Conservation (phyloP, 1,140 invertebrate species). For the Gyrodactylus bullatarudis region DNA sequence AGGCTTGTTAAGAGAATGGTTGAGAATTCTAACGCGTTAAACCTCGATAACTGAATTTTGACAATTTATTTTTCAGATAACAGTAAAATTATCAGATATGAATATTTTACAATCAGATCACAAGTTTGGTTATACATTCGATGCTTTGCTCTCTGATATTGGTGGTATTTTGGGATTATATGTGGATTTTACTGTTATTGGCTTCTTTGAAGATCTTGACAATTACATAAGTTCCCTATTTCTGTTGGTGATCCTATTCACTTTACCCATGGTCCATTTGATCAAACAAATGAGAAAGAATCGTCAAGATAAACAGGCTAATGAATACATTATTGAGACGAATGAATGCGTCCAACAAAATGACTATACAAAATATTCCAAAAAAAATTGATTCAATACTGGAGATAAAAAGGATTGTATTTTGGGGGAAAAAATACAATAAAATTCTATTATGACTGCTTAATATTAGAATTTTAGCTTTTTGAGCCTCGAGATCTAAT, state of each 20-base stretch:
- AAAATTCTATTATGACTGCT: too few species aligned
- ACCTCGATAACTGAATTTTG: background rate
- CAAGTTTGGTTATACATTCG: background rate
- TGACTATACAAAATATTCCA: background rate
- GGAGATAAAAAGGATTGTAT: too few species aligned
- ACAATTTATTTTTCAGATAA: background rate
- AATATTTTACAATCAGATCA: background rate
- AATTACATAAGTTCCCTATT: background rate
- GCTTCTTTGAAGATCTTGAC: background rate
- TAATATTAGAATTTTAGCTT: too few species aligned
- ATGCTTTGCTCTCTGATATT: background rate
- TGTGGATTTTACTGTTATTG: background rate
- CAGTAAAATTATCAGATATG: background rate
- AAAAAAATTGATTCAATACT: background rate
- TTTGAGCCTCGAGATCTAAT: too few species aligned
- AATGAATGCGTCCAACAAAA: background rate
- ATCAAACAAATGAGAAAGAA: background rate
- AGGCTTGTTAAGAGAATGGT: too few species aligned
- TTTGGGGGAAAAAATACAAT: too few species aligned
- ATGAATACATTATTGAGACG: background rate
- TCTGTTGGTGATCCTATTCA: background rate
- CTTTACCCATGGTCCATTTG: background rate
- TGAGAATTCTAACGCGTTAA: too few species aligned
- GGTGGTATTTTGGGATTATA: background rate
- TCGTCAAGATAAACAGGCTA: background rate